phyloP scores from a whole-genome alignment of 53 echinoderm and acorn worm genomes.

The Stichopus horrens region DNA sequence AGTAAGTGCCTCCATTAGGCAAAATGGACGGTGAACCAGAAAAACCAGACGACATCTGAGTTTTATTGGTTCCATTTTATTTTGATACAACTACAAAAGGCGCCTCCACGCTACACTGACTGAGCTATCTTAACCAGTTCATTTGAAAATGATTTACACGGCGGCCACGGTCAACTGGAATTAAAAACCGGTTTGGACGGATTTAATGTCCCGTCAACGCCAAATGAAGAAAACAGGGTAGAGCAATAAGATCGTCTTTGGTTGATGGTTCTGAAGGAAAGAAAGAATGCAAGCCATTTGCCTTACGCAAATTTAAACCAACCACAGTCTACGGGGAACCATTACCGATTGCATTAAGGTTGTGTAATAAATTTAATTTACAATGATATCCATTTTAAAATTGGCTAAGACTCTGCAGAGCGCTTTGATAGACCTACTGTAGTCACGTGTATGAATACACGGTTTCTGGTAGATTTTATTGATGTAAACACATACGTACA shows the following conservation, averaged over 20 bases:
- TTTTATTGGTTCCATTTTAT: too few relatives aligned
- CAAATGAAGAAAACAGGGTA: background rate
- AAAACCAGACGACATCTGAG: too few relatives aligned
- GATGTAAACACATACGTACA: background rate
- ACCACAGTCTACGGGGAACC: background rate
- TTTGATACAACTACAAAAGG: too few relatives aligned
- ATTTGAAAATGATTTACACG: background rate
- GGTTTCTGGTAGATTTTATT: background rate
- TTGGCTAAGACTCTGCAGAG: background rate
- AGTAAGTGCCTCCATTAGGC: too few relatives aligned
- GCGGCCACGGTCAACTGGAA: background rate
- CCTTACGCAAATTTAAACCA: background rate
- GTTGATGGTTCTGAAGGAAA: background rate
- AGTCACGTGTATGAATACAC: background rate
- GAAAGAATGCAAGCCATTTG: background rate
- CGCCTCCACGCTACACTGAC: too few relatives aligned
- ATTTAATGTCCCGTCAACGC: background rate
- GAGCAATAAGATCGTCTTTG: background rate
- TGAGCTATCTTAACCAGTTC: too few relatives aligned
- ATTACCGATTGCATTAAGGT: background rate
- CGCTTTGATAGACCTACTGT: background rate
- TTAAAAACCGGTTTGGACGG: background rate
- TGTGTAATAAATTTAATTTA: conserved; percentile 3
- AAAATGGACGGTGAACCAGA: too few relatives aligned
- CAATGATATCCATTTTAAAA: background rate